Evolutionary conservation across 1,140 invertebrate genomes (phyloP).

Genomic region (Teleopsis dalmanni): DNA sequence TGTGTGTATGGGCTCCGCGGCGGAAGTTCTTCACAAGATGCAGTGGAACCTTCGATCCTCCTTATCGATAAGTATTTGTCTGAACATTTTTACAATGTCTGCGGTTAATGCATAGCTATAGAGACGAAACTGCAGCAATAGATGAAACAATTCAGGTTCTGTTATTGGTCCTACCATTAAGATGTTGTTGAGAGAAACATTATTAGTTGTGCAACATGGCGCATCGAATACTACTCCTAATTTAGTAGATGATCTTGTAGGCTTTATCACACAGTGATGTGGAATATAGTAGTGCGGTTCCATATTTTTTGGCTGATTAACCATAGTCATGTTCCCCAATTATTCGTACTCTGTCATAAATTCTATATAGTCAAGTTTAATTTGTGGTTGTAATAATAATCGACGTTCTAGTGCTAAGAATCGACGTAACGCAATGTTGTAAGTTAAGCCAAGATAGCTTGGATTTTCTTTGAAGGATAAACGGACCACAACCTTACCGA

Average conservation of each 20-base stretch:
- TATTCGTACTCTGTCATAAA: constrained; percentile 29
- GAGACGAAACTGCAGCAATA: constrained; percentile 40
- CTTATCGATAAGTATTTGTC: constrained; percentile 37
- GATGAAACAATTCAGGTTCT: constrained; percentile 42
- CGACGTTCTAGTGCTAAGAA: constrained; percentile 20
- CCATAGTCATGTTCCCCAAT: constrained; percentile 22
- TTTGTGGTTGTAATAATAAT: constrained; percentile 10
- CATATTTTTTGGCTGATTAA: background rate
- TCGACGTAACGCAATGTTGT: constrained; percentile 16
- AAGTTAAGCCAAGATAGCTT: constrained; percentile 1
- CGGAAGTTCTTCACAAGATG: constrained; percentile 41
- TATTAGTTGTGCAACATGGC: constrained; percentile 9
- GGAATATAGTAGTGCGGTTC: constrained; percentile 22
- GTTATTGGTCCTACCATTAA: constrained; percentile 35
- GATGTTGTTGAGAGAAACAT: constrained; percentile 38
- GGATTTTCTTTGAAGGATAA: constrained; percentile 21
- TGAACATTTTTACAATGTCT: constrained; percentile 45
- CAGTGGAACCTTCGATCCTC: constrained; percentile 37
- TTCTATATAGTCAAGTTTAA: constrained; percentile 19
- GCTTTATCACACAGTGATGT: constrained; percentile 26
- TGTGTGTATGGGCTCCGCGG: constrained; percentile 18
- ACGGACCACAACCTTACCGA: constrained; percentile 19
- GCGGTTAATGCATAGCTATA: constrained; percentile 29
- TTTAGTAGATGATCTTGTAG: constrained; percentile 20
- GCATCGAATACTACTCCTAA: constrained; percentile 31